Base-by-base conservation (phyloP, 64 coral and sea anemone genomes). In the Platygyra sinensis region DNA sequence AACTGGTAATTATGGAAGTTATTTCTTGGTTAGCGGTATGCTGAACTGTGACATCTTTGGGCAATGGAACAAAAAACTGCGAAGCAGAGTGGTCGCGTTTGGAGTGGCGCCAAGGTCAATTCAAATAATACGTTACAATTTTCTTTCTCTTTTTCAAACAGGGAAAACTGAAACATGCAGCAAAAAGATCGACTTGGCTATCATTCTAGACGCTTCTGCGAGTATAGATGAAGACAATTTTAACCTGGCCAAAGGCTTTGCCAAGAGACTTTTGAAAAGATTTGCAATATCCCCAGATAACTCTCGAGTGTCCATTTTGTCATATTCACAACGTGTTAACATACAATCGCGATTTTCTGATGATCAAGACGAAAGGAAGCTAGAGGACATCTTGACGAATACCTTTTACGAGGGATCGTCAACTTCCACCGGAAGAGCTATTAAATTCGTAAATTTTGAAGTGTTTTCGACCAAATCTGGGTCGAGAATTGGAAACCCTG, bases 121-220 rank as follows among this genome's bases (percentile, higher is more conserved):
- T 46, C 7, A 5, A 46, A 46, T 46, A 46, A 46, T 46, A 46
- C 42, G 42, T 5, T 57, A 15, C 11, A 16, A 57, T 95, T 73
- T 16, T 42, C 72, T 51, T 24, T 46, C 42, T 5, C 30, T 73
- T 30, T 51, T 46, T 75, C 16, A 24, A 25, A 59, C 73, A 77
- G 72, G 30, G 22, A 62, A 39, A 24, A 73, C 29, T 62, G 25
- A 14, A 60, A 96, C 88, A 76, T 96, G 94, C 78, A 29, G 52
- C 89, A 96, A 89, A 28, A 96, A 96, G 65, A 78, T 96, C 11
- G 94, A 96, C 80, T 71, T 96, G 25, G 90, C 78, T 12, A 89
- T 96, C 57, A 46, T 96, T 82, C 76, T 96, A 10, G 94, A 96
- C 31, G 86, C 94, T 9, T 96, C 94, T 14, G 94, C 86, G 36